A percentile compares a stretch with the other conserved stretches of the same genome.
Evolutionary conservation across 2,888 invertebrate species (phyloP).

Genomic region (Andrena minutula): DNA sequence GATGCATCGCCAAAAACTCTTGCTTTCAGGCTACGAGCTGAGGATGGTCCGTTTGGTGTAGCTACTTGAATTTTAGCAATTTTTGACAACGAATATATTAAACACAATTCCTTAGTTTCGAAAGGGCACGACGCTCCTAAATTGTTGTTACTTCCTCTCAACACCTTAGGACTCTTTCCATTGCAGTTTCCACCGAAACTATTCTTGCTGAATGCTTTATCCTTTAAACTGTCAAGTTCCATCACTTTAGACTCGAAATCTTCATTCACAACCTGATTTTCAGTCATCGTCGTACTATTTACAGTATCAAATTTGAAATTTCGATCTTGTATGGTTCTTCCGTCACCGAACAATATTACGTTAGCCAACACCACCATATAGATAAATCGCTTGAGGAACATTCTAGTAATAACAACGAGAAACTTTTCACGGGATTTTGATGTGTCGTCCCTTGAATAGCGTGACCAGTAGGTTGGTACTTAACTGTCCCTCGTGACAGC

Average conservation of each 20-base stretch:
- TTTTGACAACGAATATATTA: conserved; percentile 73
- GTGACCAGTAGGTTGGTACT: conserved; percentile 14
- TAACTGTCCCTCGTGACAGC: conserved; percentile 52
- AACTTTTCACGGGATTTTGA: conserved; percentile 11
- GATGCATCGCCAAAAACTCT: background rate
- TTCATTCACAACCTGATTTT: background rate
- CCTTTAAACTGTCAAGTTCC: background rate
- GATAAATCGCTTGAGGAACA: conserved; percentile 24
- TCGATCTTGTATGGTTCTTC: conserved; percentile 11
- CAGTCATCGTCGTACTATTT: background rate
- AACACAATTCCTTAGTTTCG: conserved; percentile 57
- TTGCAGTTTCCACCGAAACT: background rate
- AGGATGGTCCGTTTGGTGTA: background rate
- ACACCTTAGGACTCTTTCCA: background rate
- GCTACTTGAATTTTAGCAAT: conserved; percentile 73
- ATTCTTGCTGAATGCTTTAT: background rate
- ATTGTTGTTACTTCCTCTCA: background rate
- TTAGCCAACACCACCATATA: background rate
- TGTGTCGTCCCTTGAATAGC: conserved; percentile 6
- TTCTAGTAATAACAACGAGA: background rate
- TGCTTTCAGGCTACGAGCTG: background rate
- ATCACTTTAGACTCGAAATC: background rate
- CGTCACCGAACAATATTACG: background rate
- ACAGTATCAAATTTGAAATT: background rate
- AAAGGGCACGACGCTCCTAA: conserved; percentile 13